Base-by-base conservation (phyloP, 2,797 vertebrate genomes). In the Carapus acus region DNA sequence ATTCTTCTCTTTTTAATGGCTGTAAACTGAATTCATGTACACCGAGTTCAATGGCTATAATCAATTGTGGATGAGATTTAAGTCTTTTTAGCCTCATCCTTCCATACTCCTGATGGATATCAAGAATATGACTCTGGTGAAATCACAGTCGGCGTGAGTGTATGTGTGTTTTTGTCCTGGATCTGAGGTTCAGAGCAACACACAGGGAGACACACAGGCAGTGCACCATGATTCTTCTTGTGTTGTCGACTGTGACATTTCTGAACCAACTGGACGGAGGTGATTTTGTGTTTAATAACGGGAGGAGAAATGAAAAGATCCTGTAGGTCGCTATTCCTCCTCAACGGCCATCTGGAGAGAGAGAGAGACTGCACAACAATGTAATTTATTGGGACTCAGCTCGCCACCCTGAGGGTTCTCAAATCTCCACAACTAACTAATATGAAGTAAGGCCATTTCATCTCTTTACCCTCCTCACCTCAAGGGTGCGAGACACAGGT, bases 261-360 rank as follows among this genome's bases (percentile, higher is more conserved):
- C 69, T 72, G 74, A 81, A 79, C 76, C 78, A 70, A 78, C 80
- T 52, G 61, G 62, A 53, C 61, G 71, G 65, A 57, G 68, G 27
- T 69, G 62, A 71, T 77, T 79, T 44, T 77, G 68, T 81, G 84
- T 86, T 85, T 85, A 85, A 87, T 88, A 87, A 88, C 73, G 51
- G 80, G 67, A 62, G 17, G 55, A 83, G 83, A 85, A 87, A 86
- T 87, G 84, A 80, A 84, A 84, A 87, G 83, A 85, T 86, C 79
- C 83, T 77, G 77, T 82, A 84, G 78, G 79, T 80, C 78, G 77
- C 73, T 49, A 69, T 76, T 71, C 71, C 66, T 84, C 80, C 76
- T 79, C 72, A 84, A 79, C 58, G 69, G 81, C 82, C 77, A 85
- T 80, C 81, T 79, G 65, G 79, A 86, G 78, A 79, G 78, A 29